A percentile compares a stretch with the other conserved stretches of the same genome.
These are phyloP conservation scores for Otocyon megalotis DNA, from an alignment of 2,113 vertebrate genomes.

Conservation along the genomic window DNA sequence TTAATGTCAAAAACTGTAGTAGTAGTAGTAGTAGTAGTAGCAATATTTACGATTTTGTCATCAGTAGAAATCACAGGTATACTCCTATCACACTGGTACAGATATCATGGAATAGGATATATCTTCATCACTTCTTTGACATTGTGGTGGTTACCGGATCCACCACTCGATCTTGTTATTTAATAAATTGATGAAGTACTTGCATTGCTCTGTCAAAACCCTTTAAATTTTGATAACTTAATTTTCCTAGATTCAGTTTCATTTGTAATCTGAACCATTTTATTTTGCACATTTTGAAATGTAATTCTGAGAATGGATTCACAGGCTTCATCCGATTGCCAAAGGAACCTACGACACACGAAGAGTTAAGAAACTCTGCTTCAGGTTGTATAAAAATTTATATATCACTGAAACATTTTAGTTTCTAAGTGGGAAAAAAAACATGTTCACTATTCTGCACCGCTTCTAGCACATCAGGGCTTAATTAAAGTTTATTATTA, in stretches of 20 bases:
- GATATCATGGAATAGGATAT: neutral
- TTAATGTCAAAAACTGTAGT: neutral
- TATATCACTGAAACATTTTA: neutral
- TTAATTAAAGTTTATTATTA: slow-evolving; percentile 14
- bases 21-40: neutral
- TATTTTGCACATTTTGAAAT: neutral
- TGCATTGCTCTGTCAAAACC: neutral
- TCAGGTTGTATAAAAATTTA: neutral
- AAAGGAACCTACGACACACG: neutral
- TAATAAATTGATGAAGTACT: neutral
- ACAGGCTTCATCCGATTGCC: neutral
- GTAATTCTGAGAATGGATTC: neutral
- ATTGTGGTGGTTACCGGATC: neutral
- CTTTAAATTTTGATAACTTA: neutral
- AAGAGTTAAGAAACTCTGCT: neutral
- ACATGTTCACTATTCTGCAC: neutral
- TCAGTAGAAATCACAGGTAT: neutral
- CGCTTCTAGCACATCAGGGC: neutral
- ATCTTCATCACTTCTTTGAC: neutral
- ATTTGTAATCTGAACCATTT: neutral
- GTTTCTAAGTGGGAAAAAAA: slow-evolving; percentile 11
- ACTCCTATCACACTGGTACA: neutral
- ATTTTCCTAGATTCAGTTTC: neutral
- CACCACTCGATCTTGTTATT: neutral
- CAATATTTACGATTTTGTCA: neutral